These are phyloP conservation scores for Drosophila albomicans DNA, from an alignment of 1,140 invertebrate genomes.

Conservation along the genomic window DNA sequence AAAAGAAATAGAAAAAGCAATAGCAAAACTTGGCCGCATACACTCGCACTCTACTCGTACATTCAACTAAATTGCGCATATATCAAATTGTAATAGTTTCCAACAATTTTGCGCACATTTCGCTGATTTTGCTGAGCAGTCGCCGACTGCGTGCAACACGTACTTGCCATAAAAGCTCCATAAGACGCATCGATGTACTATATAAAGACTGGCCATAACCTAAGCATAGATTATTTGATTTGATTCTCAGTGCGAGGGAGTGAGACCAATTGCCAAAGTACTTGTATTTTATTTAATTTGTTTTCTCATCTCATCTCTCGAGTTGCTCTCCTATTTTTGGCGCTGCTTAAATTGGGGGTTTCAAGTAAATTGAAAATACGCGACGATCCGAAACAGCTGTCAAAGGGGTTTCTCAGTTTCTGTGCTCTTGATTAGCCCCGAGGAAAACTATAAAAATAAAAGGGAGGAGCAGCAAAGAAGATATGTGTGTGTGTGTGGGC, in stretches of 20 bases:
- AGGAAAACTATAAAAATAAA: constrained; percentile 24
- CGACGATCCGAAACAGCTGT: constrained; percentile 42
- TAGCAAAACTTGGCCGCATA: constrained; percentile 39
- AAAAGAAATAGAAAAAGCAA: background rate
- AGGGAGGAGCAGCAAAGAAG: constrained; percentile 2
- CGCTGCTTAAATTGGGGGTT: constrained; percentile 20
- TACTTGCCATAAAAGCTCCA: constrained; percentile 54
- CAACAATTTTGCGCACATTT: constrained; percentile 64
- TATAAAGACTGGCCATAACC: constrained; percentile 18
- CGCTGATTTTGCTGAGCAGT: constrained; percentile 48
- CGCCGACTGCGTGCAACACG: constrained; percentile 59
- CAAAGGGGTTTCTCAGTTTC: constrained; percentile 35
- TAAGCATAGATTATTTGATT: constrained; percentile 57
- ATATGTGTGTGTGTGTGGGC: constrained; percentile 3
- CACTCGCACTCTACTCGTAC: constrained; percentile 27
- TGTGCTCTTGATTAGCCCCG: constrained; percentile 43
- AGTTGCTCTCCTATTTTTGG: background rate
- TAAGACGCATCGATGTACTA: constrained; percentile 25
- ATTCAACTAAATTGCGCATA: constrained; percentile 67
- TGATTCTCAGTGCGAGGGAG: constrained; percentile 32
- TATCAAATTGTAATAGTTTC: constrained; percentile 69
- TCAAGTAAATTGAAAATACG: constrained; percentile 51
- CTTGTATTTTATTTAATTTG: constrained; percentile 43
- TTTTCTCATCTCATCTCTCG: constrained; percentile 8
- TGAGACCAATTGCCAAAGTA: constrained; percentile 30